These are phyloP conservation scores for Lasioglossum figueresi DNA, from an alignment of 2,888 invertebrate species.

Conservation along the genomic window DNA sequence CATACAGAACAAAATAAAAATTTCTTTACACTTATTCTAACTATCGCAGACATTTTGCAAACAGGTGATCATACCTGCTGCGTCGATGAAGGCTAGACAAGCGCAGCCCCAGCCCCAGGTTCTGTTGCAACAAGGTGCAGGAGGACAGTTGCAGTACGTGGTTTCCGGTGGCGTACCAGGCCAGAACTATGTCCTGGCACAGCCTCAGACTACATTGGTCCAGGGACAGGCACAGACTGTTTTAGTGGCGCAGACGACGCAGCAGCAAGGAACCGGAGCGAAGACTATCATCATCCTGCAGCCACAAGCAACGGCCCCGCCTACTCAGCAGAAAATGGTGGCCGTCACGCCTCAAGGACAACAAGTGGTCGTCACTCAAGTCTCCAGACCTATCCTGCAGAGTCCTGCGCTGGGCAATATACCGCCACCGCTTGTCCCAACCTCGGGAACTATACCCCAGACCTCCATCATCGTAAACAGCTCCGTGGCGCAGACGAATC, in stretches of 20 bases:
- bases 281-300: constrained; percentile 90
- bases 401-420: constrained; percentile 84
- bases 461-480: constrained; percentile 81
- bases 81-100: constrained; percentile 75
- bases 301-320: constrained; percentile 84
- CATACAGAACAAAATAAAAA: no score
- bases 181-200: constrained; percentile 88
- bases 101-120: constrained; percentile 79
- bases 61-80: constrained; percentile 77
- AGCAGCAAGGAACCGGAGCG: constrained; percentile 87
- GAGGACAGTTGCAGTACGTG: constrained; percentile 86
- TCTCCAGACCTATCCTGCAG: constrained; percentile 85
- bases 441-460: constrained; percentile 80
- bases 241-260: constrained; percentile 88
- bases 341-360: constrained; percentile 89
- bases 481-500: constrained; percentile 77
- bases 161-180: constrained; percentile 85
- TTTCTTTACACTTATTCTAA: background rate
- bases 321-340: constrained; percentile 86
- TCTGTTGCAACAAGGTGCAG: constrained; percentile 79
- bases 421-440: constrained; percentile 83
- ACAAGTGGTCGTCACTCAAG: constrained; percentile 87
- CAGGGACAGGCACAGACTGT: constrained; percentile 88
- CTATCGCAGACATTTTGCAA: constrained; percentile 2
- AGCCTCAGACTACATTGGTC: constrained; percentile 87